phyloP scores from a whole-genome alignment of 2,888 invertebrate genomes.

The Chromoteleia sp. region DNA sequence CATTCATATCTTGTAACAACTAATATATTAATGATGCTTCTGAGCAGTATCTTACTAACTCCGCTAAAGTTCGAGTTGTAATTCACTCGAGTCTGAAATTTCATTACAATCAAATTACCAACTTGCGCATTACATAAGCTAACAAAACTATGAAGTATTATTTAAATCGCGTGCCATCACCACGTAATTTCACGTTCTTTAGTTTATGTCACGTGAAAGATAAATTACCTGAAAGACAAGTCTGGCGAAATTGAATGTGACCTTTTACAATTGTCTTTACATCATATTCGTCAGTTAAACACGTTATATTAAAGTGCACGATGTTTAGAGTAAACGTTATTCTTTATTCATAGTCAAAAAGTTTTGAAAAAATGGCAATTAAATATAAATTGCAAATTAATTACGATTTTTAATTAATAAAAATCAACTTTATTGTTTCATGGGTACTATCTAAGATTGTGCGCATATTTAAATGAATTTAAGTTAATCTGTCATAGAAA shows the following conservation, averaged over 20 bases:
- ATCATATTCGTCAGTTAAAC: no score
- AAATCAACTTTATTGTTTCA: no score
- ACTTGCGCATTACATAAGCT: slow-evolving; percentile 21
- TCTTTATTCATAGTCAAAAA: no score
- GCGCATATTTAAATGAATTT: no score
- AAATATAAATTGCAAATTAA: no score
- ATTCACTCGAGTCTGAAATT: background rate
- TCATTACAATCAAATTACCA: slow-evolving; percentile 35
- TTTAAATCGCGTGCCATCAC: slow-evolving; percentile 2
- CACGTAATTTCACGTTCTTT: slow-evolving; percentile 4
- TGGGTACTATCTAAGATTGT: no score
- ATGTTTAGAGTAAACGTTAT: no score
- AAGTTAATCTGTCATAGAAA: no score
- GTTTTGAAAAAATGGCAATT: no score
- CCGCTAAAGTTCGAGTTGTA: slow-evolving; percentile 22
- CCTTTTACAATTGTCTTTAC: no score
- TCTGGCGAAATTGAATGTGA: background rate
- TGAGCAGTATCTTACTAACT: slow-evolving; percentile 5
- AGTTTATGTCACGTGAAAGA: slow-evolving; percentile 4
- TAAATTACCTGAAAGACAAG: background rate
- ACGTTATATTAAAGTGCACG: no score
- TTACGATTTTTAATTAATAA: no score
- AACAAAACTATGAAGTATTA: slow-evolving; percentile 16
- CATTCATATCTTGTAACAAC: slow-evolving; percentile 7
- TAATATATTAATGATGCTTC: background rate